Conservation (phyloP, 2,797 vertebrate genomes). For the Coluber constrictor region DNA sequence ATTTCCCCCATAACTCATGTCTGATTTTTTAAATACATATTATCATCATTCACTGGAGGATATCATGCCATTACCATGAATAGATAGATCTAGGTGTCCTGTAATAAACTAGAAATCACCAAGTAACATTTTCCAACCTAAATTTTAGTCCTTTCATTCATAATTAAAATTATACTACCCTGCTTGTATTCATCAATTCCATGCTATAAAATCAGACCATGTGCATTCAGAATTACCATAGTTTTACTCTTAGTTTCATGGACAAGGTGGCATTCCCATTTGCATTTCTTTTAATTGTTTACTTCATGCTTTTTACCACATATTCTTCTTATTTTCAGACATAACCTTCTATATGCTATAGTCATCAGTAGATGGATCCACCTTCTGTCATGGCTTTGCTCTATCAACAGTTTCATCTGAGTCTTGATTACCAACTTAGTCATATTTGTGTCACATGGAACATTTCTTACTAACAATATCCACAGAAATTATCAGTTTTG, state of each 20-base stretch:
- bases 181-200: not conserved
- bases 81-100: not conserved
- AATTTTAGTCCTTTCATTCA: not conserved
- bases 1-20: not conserved
- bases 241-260: not conserved
- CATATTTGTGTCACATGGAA: not conserved
- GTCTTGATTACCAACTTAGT: not conserved
- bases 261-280: not conserved
- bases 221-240: not conserved
- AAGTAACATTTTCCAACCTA: not conserved
- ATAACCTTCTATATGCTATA: not conserved
- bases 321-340: not conserved
- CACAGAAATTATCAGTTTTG: not conserved
- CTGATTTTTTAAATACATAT: not conserved
- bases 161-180: not conserved
- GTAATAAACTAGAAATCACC: not conserved
- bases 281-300: not conserved
- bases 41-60: not conserved
- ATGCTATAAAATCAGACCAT: not conserved
- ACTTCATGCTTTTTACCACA: not conserved
- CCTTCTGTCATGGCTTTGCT: not conserved
- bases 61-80: not conserved
- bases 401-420: not conserved
- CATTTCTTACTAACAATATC: not conserved
- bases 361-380: not conserved